Evolutionary conservation across 2,888 invertebrate species (phyloP).

Genomic region (Conchocele bisecta): DNA sequence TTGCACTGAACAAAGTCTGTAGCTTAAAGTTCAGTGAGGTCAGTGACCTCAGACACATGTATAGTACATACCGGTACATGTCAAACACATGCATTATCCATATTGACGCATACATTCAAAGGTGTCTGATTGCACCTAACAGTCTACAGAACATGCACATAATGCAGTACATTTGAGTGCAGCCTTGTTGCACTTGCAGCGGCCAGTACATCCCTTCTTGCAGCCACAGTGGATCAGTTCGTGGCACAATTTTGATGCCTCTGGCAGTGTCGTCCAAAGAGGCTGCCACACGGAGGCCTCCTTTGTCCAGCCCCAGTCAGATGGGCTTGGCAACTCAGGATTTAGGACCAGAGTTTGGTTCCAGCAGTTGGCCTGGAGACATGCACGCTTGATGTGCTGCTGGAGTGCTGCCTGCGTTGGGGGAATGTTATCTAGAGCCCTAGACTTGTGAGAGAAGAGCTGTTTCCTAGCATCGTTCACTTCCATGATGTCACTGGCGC

Average conservation of each 20-base stretch:
- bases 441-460: slow-evolving; percentile 1
- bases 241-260: background rate
- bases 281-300: background rate
- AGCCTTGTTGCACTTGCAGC: background rate
- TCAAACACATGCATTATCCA: no score
- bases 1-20: no score
- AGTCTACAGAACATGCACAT: no score
- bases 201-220: background rate
- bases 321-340: background rate
- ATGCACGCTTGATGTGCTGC: background rate
- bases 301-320: background rate
- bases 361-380: background rate
- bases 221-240: background rate
- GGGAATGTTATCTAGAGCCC: background rate
- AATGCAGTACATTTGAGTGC: background rate
- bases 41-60: no score
- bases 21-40: no score
- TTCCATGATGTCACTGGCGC: background rate
- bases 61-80: no score
- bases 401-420: background rate
- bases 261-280: slow-evolving; percentile 1
- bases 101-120: no score
- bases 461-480: background rate
- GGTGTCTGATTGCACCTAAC: no score
- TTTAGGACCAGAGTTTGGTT: background rate